phyloP scores from a whole-genome alignment of 2,888 invertebrate species.

The Ectobius pallidus region DNA sequence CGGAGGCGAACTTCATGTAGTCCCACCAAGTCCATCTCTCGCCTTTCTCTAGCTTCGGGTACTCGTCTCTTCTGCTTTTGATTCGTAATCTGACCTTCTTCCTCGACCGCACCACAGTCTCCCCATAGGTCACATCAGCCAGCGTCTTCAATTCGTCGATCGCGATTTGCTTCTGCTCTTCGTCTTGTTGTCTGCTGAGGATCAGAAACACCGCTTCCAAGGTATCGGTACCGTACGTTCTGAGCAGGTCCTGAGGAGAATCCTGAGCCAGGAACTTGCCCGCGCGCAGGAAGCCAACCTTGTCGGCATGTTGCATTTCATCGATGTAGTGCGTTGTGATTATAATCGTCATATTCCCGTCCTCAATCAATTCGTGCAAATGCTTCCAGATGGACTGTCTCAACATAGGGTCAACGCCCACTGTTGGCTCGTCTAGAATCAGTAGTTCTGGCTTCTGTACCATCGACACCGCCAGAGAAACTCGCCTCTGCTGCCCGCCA shows the following conservation, averaged over 20 bases:
- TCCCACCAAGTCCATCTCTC: constrained; percentile 63
- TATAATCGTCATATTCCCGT: constrained; percentile 78
- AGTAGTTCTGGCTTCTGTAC: constrained; percentile 87
- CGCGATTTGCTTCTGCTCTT: constrained; percentile 62
- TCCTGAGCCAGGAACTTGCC: constrained; percentile 86
- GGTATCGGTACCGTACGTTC: constrained; percentile 73
- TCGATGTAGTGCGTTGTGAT: constrained; percentile 90
- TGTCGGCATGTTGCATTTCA: constrained; percentile 81
- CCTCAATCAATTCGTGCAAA: constrained; percentile 76
- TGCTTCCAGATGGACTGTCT: constrained; percentile 74
- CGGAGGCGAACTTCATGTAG: constrained; percentile 68
- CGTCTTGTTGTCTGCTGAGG: constrained; percentile 78
- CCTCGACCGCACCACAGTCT: too few relatives aligned
- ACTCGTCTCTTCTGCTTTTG: constrained; percentile 54
- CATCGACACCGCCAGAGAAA: constrained; percentile 87
- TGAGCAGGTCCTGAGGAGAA: constrained; percentile 73
- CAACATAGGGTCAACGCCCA: constrained; percentile 86
- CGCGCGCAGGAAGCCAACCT: constrained; percentile 82
- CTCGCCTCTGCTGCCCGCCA: constrained; percentile 89
- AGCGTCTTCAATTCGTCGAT: too few relatives aligned
- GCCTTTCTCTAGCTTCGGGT: constrained; percentile 70
- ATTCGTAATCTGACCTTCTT: neutral
- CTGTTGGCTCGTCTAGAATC: constrained; percentile 92
- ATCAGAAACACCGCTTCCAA: constrained; percentile 84
- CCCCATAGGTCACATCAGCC: too few relatives aligned